phyloP scores from a whole-genome alignment of 2,888 invertebrate genomes.

The Encarsia formosa region DNA sequence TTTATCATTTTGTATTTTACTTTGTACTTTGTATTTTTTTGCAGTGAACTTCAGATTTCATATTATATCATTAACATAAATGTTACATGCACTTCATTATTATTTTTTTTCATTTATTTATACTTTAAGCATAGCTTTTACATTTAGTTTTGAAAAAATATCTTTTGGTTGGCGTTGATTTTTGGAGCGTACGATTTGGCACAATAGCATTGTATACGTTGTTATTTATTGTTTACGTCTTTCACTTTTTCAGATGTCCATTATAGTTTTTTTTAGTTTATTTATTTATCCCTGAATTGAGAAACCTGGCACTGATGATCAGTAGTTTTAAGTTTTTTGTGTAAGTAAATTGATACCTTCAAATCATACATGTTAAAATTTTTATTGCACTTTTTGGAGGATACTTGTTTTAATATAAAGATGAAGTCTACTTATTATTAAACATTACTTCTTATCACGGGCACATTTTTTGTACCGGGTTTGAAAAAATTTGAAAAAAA shows the following conservation, averaged over 20 bases:
- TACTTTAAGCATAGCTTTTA: conserved; percentile 11
- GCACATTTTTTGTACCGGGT: too few relatives aligned
- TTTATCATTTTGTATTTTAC: too few relatives aligned
- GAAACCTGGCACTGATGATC: conserved; percentile 40
- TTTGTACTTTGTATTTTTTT: too few relatives aligned
- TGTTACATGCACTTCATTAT: conserved; percentile 6
- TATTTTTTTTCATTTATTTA: conserved; percentile 15
- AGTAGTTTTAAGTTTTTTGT: conserved; percentile 37
- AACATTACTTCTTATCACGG: too few relatives aligned
- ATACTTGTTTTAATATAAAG: too few relatives aligned
- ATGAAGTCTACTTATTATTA: too few relatives aligned
- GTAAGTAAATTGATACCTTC: conserved; percentile 39
- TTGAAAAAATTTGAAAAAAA: too few relatives aligned
- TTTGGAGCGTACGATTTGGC: too few relatives aligned
- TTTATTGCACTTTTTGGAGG: too few relatives aligned
- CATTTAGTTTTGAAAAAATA: conserved; percentile 2
- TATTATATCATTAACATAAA: conserved; percentile 17
- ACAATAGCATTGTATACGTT: conserved; percentile 28
- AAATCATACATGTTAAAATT: too few relatives aligned
- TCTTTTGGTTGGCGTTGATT: conserved; percentile 24
- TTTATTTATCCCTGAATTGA: conserved; percentile 34
- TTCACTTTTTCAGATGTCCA: conserved; percentile 42
- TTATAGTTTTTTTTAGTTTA: conserved; percentile 41
- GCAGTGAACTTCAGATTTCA: background rate
- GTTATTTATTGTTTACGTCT: conserved; percentile 33